Evolutionary conservation across 2,113 vertebrate species (phyloP).

Genomic region (Cercopithecus mona): DNA sequence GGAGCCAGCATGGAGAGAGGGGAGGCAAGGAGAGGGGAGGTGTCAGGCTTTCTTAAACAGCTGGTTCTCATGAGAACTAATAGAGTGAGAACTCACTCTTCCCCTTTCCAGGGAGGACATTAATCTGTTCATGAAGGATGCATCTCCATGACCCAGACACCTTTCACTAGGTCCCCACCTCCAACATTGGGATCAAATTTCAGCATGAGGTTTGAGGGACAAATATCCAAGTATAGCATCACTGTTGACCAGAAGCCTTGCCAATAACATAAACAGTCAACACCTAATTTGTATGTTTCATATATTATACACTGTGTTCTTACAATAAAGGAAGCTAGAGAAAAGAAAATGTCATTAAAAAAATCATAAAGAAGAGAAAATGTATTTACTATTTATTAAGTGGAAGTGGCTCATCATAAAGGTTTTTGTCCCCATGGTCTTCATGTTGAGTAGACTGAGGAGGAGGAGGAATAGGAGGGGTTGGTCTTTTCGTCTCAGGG

Average conservation of each 20-base stretch:
- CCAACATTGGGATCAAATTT: not conserved
- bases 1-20: not conserved
- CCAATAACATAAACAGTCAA: not conserved
- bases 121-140: not conserved
- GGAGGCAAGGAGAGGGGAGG: not conserved
- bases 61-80: not conserved
- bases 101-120: not conserved
- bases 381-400: not conserved
- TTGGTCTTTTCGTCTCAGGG: not conserved
- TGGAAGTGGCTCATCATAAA: not conserved
- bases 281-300: not conserved
- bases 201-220: not conserved
- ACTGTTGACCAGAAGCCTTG: not conserved
- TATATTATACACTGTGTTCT: not conserved
- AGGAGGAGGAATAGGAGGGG: not conserved
- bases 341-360: not conserved
- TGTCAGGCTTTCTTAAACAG: not conserved
- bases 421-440: not conserved
- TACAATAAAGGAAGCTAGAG: not conserved
- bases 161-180: not conserved
- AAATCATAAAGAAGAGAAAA: not conserved
- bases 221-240: not conserved
- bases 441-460: not conserved
- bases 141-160: not conserved
- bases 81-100: not conserved